phyloP scores from a whole-genome alignment of 1,140 invertebrate genomes.

The Cydia pomonella region DNA sequence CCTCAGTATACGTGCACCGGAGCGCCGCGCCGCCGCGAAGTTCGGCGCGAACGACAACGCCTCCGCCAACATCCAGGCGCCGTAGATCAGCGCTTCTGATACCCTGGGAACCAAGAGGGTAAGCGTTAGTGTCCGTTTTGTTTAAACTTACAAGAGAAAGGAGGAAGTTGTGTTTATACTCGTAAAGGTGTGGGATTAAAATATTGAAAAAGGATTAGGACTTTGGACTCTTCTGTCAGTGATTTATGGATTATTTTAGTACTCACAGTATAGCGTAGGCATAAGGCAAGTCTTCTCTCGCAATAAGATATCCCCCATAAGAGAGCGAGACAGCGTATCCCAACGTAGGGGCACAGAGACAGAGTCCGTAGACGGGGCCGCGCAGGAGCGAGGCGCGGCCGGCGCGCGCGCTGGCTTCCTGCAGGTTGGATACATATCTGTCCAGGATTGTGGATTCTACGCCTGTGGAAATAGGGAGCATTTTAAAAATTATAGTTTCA shows the following conservation, averaged over 20 bases:
- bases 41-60: conserved; percentile 92
- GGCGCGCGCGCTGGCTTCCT: conserved; percentile 71
- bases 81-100: conserved; percentile 91
- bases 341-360: conserved; percentile 86
- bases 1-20: conserved; percentile 87
- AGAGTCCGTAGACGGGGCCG: conserved; percentile 86
- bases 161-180: too few relatives aligned
- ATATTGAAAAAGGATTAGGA: too few relatives aligned
- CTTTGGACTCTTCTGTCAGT: too few relatives aligned
- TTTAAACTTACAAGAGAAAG: too few relatives aligned
- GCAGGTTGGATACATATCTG: conserved; percentile 79
- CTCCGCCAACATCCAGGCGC: conserved; percentile 93
- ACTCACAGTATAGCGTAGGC: conserved; percentile 79
- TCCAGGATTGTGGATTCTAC: conserved; percentile 81
- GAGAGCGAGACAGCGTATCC: conserved; percentile 87
- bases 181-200: too few relatives aligned
- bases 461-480: conserved; percentile 46
- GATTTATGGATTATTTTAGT: background rate
- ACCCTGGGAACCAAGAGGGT: conserved; percentile 81
- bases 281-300: conserved; percentile 83
- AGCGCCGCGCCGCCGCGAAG: conserved; percentile 90
- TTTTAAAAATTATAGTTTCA: too few relatives aligned
- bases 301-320: conserved; percentile 88
- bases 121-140: too few relatives aligned
- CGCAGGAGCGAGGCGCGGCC: conserved; percentile 83